A percentile compares a stretch with the other conserved stretches of the same genome.
Evolutionary conservation across 2,888 invertebrate species (phyloP).

Genomic region (Pedicia rivosa): DNA sequence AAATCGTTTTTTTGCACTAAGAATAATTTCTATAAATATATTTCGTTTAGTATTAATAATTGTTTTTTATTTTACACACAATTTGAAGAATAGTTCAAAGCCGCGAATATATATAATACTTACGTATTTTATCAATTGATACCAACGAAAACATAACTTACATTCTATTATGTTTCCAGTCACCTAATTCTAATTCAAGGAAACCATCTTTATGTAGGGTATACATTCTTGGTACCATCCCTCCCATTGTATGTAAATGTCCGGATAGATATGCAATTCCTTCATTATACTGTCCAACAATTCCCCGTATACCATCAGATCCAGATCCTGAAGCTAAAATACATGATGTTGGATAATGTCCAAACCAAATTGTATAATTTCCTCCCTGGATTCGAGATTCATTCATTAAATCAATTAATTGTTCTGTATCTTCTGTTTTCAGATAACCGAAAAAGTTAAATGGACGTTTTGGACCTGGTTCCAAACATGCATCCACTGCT

Average conservation of each 20-base stretch:
- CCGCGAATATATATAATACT: background rate
- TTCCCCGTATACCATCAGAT: conserved; percentile 34
- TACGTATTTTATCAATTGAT: background rate
- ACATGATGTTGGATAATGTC: conserved; percentile 84
- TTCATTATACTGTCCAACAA: conserved; percentile 41
- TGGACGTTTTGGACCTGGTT: conserved; percentile 72
- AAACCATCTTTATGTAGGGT: conserved; percentile 67
- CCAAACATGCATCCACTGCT: conserved; percentile 72
- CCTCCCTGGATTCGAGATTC: conserved; percentile 34
- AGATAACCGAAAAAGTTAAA: conserved; percentile 80
- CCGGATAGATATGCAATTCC: conserved; percentile 75
- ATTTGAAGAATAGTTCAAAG: background rate
- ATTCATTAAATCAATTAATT: conserved; percentile 38
- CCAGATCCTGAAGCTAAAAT: conserved; percentile 44
- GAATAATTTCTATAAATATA: too few species aligned
- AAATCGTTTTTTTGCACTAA: too few species aligned
- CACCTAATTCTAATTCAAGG: conserved; percentile 76
- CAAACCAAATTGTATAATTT: conserved; percentile 62
- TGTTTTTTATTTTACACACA: background rate
- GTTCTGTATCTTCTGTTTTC: conserved; percentile 31
- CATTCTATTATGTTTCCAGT: conserved; percentile 85
- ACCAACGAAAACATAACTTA: conserved; percentile 24
- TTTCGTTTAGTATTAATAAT: too few species aligned
- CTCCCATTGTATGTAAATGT: conserved; percentile 74
- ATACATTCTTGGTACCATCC: conserved; percentile 69